phyloP scores from a whole-genome alignment of 2,113 vertebrate species.

The Leptobrachium leishanense region DNA sequence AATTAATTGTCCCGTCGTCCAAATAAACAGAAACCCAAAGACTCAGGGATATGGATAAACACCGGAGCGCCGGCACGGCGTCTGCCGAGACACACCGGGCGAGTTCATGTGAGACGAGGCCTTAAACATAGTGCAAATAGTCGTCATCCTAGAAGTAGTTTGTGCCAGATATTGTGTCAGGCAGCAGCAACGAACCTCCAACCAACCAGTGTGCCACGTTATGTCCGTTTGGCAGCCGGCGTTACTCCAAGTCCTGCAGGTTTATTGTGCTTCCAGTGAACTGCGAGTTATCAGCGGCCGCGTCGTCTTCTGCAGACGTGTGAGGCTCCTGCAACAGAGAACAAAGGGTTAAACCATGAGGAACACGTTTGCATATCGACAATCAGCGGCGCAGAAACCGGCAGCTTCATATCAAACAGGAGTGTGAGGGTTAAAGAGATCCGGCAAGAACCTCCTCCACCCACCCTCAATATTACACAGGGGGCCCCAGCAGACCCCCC shows the following conservation, averaged over 20 bases:
- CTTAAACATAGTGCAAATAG: not conserved
- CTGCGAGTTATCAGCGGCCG: conserved; percentile 79
- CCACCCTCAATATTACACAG: no score
- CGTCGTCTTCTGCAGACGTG: conserved; percentile 78
- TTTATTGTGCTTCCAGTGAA: conserved; percentile 94
- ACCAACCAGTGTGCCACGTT: no score
- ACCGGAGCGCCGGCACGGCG: not conserved
- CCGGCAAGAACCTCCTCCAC: no score
- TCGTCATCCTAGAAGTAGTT: no score
- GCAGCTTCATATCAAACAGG: no score
- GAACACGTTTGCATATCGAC: no score
- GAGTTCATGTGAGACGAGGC: not conserved
- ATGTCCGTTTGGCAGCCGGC: no score
- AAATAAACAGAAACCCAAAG: not conserved
- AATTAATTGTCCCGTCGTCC: not conserved
- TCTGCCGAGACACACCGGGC: not conserved
- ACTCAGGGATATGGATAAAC: not conserved
- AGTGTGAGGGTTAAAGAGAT: no score
- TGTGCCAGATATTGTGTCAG: no score
- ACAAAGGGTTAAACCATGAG: conserved; percentile 11
- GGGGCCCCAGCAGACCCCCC: no score
- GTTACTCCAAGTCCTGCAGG: conserved; percentile 88
- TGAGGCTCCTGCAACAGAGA: conserved; percentile 76
- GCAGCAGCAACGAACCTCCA: no score
- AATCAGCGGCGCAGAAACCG: no score